Evolutionary conservation across 2,888 invertebrate genomes (phyloP).

Genomic region (Pristionchus arcanus): DNA sequence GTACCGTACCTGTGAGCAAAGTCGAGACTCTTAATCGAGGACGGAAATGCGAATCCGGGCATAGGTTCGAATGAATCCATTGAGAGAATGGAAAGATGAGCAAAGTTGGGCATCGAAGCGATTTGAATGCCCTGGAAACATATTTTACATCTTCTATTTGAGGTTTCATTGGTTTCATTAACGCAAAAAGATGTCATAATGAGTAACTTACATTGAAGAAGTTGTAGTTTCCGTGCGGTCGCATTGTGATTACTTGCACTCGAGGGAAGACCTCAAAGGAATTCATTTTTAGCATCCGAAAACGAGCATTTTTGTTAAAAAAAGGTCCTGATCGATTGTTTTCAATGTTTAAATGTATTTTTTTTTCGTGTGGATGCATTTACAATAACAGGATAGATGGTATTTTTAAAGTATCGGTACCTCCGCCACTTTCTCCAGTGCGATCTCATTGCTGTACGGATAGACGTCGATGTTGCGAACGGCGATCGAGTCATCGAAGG

Average conservation of each 20-base stretch:
- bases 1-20: neutral
- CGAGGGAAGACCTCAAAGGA: constrained; percentile 3
- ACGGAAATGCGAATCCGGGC: neutral
- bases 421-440: neutral
- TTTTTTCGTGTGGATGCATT: too few relatives aligned
- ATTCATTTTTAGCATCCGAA: neutral
- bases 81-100: neutral
- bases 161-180: too few relatives aligned
- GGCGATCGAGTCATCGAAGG: neutral
- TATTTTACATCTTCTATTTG: neutral
- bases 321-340: too few relatives aligned
- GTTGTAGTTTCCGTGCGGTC: constrained; percentile 19
- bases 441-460: constrained; percentile 30
- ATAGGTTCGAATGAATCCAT: constrained; percentile 37
- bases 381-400: neutral
- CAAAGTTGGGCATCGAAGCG: neutral
- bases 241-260: neutral
- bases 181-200: too few relatives aligned
- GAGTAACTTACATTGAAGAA: neutral
- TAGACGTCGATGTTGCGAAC: constrained; percentile 34
- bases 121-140: constrained; percentile 18
- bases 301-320: too few relatives aligned
- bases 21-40: constrained; percentile 39
- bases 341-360: neutral
- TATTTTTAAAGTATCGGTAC: neutral